A percentile compares a stretch with the other conserved stretches of the same genome.
phyloP scores from a whole-genome alignment of 2,888 invertebrate species.

The Eledona agricola region DNA sequence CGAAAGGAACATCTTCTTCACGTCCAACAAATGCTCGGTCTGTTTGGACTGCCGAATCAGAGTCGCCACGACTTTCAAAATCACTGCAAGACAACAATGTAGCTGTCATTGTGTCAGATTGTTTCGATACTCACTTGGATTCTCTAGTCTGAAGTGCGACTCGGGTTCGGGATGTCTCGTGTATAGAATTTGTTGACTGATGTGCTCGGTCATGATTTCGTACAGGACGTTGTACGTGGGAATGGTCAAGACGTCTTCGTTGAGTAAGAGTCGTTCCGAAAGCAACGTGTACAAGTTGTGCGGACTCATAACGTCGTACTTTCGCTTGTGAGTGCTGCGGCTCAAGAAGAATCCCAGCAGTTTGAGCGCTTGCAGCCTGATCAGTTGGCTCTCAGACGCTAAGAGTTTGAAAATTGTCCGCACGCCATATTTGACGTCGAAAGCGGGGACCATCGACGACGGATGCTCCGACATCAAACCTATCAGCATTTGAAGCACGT shows the following conservation, averaged over 20 bases:
- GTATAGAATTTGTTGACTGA: conserved; percentile 93
- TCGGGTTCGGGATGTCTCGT: conserved; percentile 95
- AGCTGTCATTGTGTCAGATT: not conserved
- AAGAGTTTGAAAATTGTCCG: conserved; percentile 96
- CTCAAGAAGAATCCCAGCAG: conserved; percentile 97
- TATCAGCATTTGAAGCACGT: conserved; percentile 96
- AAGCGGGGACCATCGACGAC: conserved; percentile 98
- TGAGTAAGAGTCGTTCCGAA: conserved; percentile 88
- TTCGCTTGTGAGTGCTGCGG: conserved; percentile 97
- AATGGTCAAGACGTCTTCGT: conserved; percentile 89
- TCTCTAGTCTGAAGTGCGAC: conserved; percentile 92
- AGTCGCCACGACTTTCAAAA: conserved; percentile 98
- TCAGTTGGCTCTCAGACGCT: conserved; percentile 94
- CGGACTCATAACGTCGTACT: conserved; percentile 99
- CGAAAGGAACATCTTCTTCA: conserved; percentile 95
- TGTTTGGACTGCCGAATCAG: conserved; percentile 96
- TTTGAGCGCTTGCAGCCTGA: conserved; percentile 95
- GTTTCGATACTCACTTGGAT: conserved; percentile 80
- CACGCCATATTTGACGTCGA: conserved; percentile 97
- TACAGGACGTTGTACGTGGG: conserved; percentile 98
- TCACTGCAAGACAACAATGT: conserved; percentile 70
- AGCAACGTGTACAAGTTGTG: conserved; percentile 97
- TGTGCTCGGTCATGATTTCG: conserved; percentile 98
- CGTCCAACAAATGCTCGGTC: conserved; percentile 87
- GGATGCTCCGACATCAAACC: conserved; percentile 98